Evolutionary conservation across 2,888 invertebrate genomes (phyloP), one percentile per base, ranked within the genome.

Genomic region (Gari tellinella): DNA sequence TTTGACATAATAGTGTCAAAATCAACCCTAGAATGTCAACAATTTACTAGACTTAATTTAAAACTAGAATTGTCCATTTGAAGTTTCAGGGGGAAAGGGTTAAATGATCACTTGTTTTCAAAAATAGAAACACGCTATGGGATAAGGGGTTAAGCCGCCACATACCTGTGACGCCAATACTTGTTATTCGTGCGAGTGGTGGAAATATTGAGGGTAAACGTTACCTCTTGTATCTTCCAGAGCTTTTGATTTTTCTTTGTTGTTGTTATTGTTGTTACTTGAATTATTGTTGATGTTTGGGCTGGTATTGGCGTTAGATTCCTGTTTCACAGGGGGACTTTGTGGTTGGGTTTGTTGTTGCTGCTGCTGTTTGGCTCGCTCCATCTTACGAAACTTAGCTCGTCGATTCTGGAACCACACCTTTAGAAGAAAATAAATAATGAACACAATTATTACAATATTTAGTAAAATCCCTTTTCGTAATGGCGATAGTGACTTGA

Each of bases 371-470:
- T 92, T 92, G 60, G 90, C 88, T 52, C 91, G 58, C 74, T 92
- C 92, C 89, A 92, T 89, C 82, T 92, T 92, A 40, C 92, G 79
- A 83, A 92, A 92, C 75, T 92, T 92, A 1, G 92, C 92, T 26
- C 92, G 82, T 25, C 92, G 82, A 68, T 92, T 92, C 80, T 92
- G 92, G 75, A 92, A 92, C 92, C 92, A 92, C 2, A 92, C 92
- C 92, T 92, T 63, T 5, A 69, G 61, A 31, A 41, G 26, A 67
- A 19, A 15, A 8, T 3, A 43, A 43, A 43, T 5, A 19, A 8
- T 43, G 43, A 5, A 43, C 5, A 5, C n/a, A 40, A 43, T 17
- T 14, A 43, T 17, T 5, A 43, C 3, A 43, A 31, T 31, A 31
- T n/a, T n/a, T 10, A 31, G 31, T 31, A 31, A 31, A 31, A 31